A percentile compares a stretch with the other conserved stretches of the same genome.
These are phyloP conservation scores for Hirundo rustica DNA, from an alignment of 2,797 vertebrate species.

Conservation along the genomic window DNA sequence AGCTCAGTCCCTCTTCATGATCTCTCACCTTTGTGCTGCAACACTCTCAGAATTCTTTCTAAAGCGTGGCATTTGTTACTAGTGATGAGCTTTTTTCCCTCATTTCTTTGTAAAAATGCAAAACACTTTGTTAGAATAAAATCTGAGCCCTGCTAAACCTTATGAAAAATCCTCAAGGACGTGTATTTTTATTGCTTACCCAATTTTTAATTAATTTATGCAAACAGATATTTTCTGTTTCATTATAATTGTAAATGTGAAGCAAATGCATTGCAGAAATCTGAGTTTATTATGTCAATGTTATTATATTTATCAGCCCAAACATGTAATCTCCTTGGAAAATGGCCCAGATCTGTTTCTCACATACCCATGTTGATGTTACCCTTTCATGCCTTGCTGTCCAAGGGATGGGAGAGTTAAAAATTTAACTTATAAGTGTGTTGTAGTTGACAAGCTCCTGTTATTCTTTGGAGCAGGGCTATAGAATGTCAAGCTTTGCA, in stretches of 20 bases:
- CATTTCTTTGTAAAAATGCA: not conserved
- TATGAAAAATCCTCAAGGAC: not conserved
- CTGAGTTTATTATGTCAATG: not conserved
- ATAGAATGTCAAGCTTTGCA: not conserved
- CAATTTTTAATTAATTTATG: not conserved
- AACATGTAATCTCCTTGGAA: not conserved
- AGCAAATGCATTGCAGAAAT: not conserved
- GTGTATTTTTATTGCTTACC: not conserved
- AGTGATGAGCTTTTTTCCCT: rapidly evolving
- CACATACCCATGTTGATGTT: not conserved
- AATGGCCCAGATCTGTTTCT: not conserved
- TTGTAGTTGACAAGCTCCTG: not conserved
- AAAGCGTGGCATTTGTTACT: not conserved
- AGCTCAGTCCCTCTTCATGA: not conserved
- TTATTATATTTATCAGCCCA: conserved; percentile 17
- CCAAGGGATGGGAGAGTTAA: not conserved
- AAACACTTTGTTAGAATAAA: not conserved
- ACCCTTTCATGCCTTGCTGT: not conserved
- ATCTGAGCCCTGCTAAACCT: not conserved
- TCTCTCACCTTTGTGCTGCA: not conserved
- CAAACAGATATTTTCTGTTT: not conserved
- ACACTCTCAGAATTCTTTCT: not conserved
- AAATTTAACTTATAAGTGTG: not conserved
- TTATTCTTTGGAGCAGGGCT: not conserved
- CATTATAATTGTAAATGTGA: not conserved